Evolutionary conservation across 2,888 invertebrate genomes (phyloP).

Genomic region (Dendrolimus pini): DNA sequence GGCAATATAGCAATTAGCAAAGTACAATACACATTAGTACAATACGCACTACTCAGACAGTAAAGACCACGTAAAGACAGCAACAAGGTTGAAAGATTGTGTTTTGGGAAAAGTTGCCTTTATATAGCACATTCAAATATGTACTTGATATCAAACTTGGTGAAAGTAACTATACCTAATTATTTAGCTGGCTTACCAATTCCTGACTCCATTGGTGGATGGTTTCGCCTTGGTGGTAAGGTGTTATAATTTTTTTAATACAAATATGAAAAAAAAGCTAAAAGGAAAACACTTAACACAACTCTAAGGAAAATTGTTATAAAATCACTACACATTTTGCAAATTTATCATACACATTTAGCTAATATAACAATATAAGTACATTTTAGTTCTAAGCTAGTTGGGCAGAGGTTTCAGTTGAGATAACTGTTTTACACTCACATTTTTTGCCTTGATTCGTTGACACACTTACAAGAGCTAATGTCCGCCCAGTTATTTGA

Average conservation of each 20-base stretch:
- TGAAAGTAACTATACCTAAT: conserved; percentile 88
- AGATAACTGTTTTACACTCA: conserved; percentile 3
- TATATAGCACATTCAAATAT: conserved; percentile 62
- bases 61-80: too few relatives aligned
- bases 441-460: conserved; percentile 10
- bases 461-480: conserved; percentile 21
- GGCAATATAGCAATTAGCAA: not conserved
- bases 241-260: not conserved
- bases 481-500: too few relatives aligned
- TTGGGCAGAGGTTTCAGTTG: not conserved
- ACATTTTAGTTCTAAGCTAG: too few relatives aligned
- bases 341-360: too few relatives aligned
- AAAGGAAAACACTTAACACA: too few relatives aligned
- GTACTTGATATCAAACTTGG: conserved; percentile 85
- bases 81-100: not conserved
- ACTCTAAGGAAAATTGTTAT: conserved; percentile 5
- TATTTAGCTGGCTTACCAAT: conserved; percentile 90
- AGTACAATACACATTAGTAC: not conserved
- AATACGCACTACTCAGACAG: too few relatives aligned
- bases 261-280: too few relatives aligned
- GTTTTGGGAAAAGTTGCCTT: not conserved
- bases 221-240: conserved; percentile 89
- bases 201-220: conserved; percentile 89
- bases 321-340: conserved; percentile 1
- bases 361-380: too few relatives aligned